These are phyloP conservation scores for Ceratosolen fusciceps DNA, from an alignment of 1,140 invertebrate species.

Conservation along the genomic window DNA sequence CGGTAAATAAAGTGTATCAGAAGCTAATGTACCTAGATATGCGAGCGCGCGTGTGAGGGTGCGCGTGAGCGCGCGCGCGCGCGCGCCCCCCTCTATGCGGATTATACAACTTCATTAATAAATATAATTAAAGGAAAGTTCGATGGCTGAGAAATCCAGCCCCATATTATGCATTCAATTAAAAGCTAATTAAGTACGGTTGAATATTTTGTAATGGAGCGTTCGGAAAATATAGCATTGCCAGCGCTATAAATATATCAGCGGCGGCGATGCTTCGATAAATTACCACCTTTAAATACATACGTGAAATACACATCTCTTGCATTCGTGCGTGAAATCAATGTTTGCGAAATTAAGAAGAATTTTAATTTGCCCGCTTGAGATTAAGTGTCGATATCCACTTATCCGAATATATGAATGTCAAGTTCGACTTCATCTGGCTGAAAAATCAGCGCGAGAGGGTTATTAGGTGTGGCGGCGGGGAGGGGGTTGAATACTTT, in stretches of 20 bases:
- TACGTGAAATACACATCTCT: conserved; percentile 5
- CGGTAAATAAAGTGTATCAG: neutral
- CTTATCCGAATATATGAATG: neutral
- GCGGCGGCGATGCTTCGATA: neutral
- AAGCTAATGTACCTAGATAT: no score
- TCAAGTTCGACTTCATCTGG: no score
- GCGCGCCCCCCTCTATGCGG: no score
- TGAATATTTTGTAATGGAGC: neutral
- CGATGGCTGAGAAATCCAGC: neutral
- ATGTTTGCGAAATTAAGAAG: conserved; percentile 22
- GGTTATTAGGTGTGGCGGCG: no score
- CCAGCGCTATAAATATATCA: conserved; percentile 6
- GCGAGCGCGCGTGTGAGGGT: no score
- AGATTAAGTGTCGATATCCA: neutral
- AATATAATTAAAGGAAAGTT: neutral
- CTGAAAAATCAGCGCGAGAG: no score
- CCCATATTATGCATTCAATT: neutral
- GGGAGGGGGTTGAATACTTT: no score
- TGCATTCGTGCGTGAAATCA: conserved; percentile 6
- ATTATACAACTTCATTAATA: neutral
- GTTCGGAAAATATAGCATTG: conserved; percentile 5
- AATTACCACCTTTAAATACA: conserved; percentile 20
- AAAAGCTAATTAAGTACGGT: neutral
- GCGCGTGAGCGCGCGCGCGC: no score
- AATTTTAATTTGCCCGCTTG: conserved; percentile 7